Percentiles rank a stretch among this genome's conserved stretches.
These are phyloP conservation scores for Dexiosoma caninum DNA, from an alignment of 2,888 invertebrate genomes.

Conservation along the genomic window DNA sequence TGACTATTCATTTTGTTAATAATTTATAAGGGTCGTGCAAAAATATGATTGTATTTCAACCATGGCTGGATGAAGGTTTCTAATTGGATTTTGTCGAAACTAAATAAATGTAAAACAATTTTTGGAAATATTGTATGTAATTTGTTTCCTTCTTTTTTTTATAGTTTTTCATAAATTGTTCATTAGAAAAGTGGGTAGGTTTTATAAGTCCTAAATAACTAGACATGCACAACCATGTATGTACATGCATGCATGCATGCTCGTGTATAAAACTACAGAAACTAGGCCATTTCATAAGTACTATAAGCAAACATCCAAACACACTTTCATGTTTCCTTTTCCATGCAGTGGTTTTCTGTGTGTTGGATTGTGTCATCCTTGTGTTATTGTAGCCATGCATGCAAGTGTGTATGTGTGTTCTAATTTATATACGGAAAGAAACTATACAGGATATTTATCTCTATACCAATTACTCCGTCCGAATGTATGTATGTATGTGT, in stretches of 20 bases:
- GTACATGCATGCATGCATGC: background rate
- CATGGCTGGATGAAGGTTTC: background rate
- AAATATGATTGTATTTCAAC: background rate
- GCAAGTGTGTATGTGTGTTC: background rate
- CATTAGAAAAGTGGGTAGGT: too few species aligned
- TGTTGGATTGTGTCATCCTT: background rate
- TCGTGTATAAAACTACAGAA: background rate
- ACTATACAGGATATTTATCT: conserved; percentile 53
- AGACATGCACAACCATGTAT: background rate
- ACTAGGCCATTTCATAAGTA: background rate
- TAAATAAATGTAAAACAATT: background rate
- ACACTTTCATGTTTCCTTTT: background rate
- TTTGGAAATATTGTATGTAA: background rate
- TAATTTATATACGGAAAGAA: background rate
- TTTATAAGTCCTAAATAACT: background rate
- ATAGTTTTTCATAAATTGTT: conserved; percentile 4
- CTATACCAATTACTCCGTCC: conserved; percentile 33
- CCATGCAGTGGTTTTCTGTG: background rate
- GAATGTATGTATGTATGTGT: background rate
- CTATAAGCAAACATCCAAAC: background rate
- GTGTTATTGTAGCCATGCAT: background rate
- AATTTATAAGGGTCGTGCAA: too few species aligned
- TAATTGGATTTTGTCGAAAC: background rate
- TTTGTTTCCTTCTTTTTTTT: too few species aligned
- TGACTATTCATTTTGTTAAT: background rate